Evolutionary conservation across 2,113 vertebrate genomes (phyloP).

Genomic region (Lasiurus cinereus): DNA sequence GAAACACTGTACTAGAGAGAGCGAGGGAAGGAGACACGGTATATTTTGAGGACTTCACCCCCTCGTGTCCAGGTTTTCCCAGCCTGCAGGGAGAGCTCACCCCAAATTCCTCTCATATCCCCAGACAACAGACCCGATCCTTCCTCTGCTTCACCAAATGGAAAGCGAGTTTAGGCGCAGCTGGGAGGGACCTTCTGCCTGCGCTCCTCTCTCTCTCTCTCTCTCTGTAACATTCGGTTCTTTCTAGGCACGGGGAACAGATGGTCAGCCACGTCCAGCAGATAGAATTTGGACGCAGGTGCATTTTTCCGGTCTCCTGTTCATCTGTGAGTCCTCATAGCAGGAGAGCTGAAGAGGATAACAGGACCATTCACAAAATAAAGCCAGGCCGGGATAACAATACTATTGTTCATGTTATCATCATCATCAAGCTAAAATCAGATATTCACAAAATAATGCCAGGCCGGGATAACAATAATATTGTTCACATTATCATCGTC

Average conservation of each 20-base stretch:
- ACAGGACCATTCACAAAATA: neutral
- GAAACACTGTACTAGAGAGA: neutral
- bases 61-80: neutral
- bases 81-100: neutral
- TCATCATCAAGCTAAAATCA: no score
- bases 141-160: neutral
- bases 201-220: neutral
- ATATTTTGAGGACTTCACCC: fast-evolving
- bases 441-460: neutral
- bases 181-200: fast-evolving
- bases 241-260: neutral
- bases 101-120: no score
- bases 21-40: neutral
- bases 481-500: neutral
- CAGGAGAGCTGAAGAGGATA: neutral
- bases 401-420: fast-evolving
- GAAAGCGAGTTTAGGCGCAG: neutral
- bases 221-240: neutral
- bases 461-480: no score
- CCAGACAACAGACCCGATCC: neutral
- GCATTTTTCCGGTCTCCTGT: neutral
- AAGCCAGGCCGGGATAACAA: no score
- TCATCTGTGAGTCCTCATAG: neutral
- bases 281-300: neutral
- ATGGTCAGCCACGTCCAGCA: neutral